phyloP scores from a whole-genome alignment of 2,888 invertebrate species.

The Chrysomela aeneicollis region DNA sequence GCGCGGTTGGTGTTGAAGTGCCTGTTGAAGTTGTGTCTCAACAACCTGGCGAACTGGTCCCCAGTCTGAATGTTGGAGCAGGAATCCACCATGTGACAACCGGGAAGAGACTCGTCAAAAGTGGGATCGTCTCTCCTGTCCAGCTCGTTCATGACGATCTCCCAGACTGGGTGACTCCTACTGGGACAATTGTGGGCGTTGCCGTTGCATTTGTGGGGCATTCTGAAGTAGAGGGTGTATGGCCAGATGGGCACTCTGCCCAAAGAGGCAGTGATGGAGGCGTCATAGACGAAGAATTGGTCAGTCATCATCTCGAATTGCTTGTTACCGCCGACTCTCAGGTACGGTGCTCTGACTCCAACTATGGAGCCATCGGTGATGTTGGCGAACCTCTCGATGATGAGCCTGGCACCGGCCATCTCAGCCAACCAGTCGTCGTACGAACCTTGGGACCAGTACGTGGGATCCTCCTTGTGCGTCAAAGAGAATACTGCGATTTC shows the following conservation, averaged over 20 bases:
- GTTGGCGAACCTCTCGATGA: conserved; percentile 88
- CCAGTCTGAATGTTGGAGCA: conserved; percentile 92
- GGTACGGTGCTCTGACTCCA: conserved; percentile 86
- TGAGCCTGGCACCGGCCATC: conserved; percentile 90
- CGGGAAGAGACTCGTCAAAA: conserved; percentile 91
- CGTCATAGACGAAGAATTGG: conserved; percentile 93
- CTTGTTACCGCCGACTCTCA: conserved; percentile 91
- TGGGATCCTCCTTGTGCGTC: conserved; percentile 91
- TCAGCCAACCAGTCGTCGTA: conserved; percentile 95
- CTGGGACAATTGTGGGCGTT: conserved; percentile 94
- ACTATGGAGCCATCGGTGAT: conserved; percentile 92
- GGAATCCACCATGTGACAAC: conserved; percentile 94
- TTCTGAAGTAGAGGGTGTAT: conserved; percentile 94
- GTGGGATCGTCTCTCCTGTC: conserved; percentile 93
- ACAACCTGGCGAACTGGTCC: conserved; percentile 87
- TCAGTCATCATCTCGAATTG: conserved; percentile 98
- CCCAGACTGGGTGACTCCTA: conserved; percentile 92
- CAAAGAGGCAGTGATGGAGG: conserved; percentile 90
- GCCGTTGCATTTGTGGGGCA: conserved; percentile 95
- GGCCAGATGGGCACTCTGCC: conserved; percentile 95
- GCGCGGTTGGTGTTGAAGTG: conserved; percentile 94
- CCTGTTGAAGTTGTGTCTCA: conserved; percentile 94
- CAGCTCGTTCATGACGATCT: conserved; percentile 95
- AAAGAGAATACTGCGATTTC: conserved; percentile 87
- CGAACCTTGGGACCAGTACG: conserved; percentile 86